phyloP scores from a whole-genome alignment of 2,113 vertebrate species.

The Penelope pileata region DNA sequence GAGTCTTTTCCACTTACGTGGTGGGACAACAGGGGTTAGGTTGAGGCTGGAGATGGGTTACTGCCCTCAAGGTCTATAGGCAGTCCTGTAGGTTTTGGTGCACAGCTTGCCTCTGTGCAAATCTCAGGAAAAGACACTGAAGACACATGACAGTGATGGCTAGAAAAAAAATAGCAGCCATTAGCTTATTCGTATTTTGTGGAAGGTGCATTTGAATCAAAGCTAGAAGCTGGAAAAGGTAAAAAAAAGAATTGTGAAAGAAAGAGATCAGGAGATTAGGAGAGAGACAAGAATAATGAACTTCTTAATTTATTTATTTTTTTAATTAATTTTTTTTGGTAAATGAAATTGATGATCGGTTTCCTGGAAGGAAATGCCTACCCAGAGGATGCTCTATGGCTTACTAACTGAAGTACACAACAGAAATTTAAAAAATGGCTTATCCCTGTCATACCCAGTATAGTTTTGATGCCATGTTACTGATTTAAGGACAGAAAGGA shows the following conservation, averaged over 20 bases:
- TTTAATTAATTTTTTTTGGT: background rate
- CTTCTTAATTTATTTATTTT: background rate
- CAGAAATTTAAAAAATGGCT: background rate
- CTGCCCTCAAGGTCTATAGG: background rate
- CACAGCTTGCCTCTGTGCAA: background rate
- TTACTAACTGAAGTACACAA: background rate
- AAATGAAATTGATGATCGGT: background rate
- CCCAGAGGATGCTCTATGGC: background rate
- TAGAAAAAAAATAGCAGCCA: background rate
- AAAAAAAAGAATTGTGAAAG: background rate
- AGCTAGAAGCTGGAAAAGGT: background rate
- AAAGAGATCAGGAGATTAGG: background rate
- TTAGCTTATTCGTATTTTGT: background rate
- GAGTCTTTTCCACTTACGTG: background rate
- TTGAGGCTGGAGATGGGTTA: accelerated
- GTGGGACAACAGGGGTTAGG: background rate
- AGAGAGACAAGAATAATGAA: background rate
- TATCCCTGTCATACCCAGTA: background rate
- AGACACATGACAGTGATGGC: accelerated
- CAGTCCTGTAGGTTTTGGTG: background rate
- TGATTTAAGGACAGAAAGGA: background rate
- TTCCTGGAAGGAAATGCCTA: background rate
- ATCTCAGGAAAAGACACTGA: background rate
- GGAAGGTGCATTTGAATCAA: background rate
- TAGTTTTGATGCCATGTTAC: background rate